Evolutionary conservation across 2,888 invertebrate species (phyloP), one percentile per base, ranked within the genome.

Genomic region (Xanthorhoe spadicearia): DNA sequence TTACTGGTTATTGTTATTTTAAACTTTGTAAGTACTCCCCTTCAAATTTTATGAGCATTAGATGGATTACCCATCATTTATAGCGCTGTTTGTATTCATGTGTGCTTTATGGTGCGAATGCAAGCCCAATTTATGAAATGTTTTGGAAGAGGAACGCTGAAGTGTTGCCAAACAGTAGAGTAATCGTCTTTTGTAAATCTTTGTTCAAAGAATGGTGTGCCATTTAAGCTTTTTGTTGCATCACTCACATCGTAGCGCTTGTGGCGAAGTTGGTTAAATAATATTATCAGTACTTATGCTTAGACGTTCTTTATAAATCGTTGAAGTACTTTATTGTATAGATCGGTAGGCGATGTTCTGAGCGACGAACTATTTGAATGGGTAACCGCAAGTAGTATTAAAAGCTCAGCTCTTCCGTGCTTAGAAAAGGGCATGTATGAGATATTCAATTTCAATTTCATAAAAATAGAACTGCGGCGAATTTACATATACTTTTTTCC

Each of bases 1-100:
- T 79, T 74, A 70, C 68, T 66, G 64, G 64, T 74, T 78, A 83
- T 79, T 79, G 76, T 72, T 76, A 77, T 78, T 79, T 80, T 68
- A 68, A 70, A 70, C 57, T 67, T 64, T 64, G 46, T 55, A 58
- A 32, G 56, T 38, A 57, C 32, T 15, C 66, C 60, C 63, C 62
- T 51, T 57, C 64, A 57, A 58, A 76, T 49, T 66, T 70, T 74
- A 77, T 75, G 72, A 74, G 76, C 58, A 63, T 61, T 72, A 53
- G 70, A 71, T 69, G 67, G 67, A 64, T 64, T 74, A 56, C 59
- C 32, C 19, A 54, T 55, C 32, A 59, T 59, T 58, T 55, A 48
- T 43, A 15, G 19, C 3, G 51, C 46, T 57, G 51, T 66, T 61
- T 57, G n/a, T 54, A 66, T 58, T 61, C 61, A 50, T 49, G 32